Evolutionary conservation across 1,140 invertebrate genomes (phyloP), one percentile per base, ranked within the genome.

Genomic region (Bacillus rossius): DNA sequence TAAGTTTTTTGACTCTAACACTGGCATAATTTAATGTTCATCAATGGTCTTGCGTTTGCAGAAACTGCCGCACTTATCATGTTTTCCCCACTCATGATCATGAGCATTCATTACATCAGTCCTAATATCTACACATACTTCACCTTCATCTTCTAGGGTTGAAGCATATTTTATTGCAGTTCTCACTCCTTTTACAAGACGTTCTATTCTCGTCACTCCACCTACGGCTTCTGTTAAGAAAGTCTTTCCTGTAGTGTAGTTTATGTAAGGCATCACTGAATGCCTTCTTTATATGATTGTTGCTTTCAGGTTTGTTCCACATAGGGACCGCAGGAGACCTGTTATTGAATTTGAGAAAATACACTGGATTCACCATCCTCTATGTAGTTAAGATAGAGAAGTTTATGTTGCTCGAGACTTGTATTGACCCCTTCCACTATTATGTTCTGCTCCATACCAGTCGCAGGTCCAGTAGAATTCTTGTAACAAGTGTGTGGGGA

Each of bases 291-390:
- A 45, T 25, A n/a, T 45, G 43, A 13, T 45, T 45, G 13, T 8
- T 25, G 13, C 43, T 7, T 25, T 45, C 43, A 5, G 8, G 38
- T 25, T 45, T 45, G 5, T 45, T 25, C 5, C 17, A 19, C 43
- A 13, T 45, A 25, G 17, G 4, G 43, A 7, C 43, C 43, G 43
- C n/a, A 45, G 5, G 17, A 45, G 4, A 19, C 43, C 17, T 25
- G 23, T n/a, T 25, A 3, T n/a, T 45, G 43, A 19, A 45, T 25
- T 3, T n/a, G 43, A 45, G 43, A 5, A 25, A 45, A 45, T n/a
- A 45, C 43, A 45, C 43, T 45, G 43, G 43, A 45, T 5, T 45
- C 43, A n/a, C 43, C 43, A 25, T 45, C 43, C 17, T n/a, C 43
- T 13, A 45, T 5, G 17, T 20, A 20, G 23, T 45, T 20, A 7